Evolutionary conservation across 2,113 vertebrate genomes (phyloP), one percentile per base, ranked within the genome.

Genomic region (Benitochromis conjunctus): DNA sequence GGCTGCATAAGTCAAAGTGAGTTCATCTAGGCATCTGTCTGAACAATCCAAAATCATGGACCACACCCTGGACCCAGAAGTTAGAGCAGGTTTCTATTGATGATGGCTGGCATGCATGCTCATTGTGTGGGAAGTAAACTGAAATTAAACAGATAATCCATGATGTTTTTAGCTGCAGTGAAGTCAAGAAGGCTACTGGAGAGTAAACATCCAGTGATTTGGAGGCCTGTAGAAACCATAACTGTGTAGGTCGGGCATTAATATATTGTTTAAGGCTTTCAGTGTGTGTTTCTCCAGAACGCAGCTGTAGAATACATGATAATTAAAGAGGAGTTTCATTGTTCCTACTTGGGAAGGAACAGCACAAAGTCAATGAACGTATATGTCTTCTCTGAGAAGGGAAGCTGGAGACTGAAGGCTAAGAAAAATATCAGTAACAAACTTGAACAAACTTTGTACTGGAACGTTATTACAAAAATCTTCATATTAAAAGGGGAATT

Each of bases 61-160:
- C 21, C 41, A 18, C 29, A 48, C 5, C 69, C 24, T 48, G 81
- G 64, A 41, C 14, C 56, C 34, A 84, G 81, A 53, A 82, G 53
- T 10, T 85, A 41, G 82, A 81, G 19, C 71, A 87, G 57, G 78
- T 53, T 46, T 81, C 71, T 57, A 83, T 57, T 64, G 80, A 36
- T 41, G 29, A 83, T 13, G 84, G 84, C 6, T 80, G 46, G 9
- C 83, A 86, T 83, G 76, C 38, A 24, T 80, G 80, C 41, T 21
- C 82, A 12, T 13, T 89, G 64, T 71, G 41, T 71, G 66, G 66
- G 21, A 16, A 7, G 66, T 13, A 71, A 16, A 64, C 60, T 38
- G 8, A 71, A 74, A 48, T 29, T 16, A 77, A 51, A 55, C 64
- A 89, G 56, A 77, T 83, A 64, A 71, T 4, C 3, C 53, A 1